Evolutionary conservation across 2,888 invertebrate species (phyloP), one percentile per base, ranked within the genome.

Genomic region (Chesias legatella): DNA sequence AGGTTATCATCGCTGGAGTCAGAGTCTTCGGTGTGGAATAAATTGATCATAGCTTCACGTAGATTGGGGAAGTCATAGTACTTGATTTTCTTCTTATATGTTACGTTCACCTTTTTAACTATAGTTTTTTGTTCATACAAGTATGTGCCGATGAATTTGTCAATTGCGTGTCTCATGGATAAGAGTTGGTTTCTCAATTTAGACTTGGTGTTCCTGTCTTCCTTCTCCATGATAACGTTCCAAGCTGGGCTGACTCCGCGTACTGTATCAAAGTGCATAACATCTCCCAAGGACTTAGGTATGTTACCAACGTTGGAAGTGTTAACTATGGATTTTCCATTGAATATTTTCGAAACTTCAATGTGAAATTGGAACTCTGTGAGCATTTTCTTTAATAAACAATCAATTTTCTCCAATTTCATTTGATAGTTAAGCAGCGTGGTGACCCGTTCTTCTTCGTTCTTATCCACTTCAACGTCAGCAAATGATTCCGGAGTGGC

Each of bases 331-430:
- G 80, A 68, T 8, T 65, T 69, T 7, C 59, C 62, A 1, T 71
- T 65, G 20, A 86, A 85, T 0, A 86, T 58, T 60, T 84, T 86
- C 0, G 86, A 82, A 0, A 86, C 79, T 48, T 86, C 80, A 43
- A 86, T 80, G 35, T 85, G 84, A 31, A 84, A 88, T 39, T 79
- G 73, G 38, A 86, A 84, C 29, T 88, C 84, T 0, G 67, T 51
- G 0, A 88, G 54, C 10, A 88, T 28, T 21, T 82, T 78, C 40
- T 79, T 79, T 0, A 86, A 50, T 0, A 78, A 49, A 24, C 51
- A 48, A 25, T 84, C 82, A 8, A 82, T 53, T 43, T 80, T 80
- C 29, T 83, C 79, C 3, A 88, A 58, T 38, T 74, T 77, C 39
- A 63, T 63, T 52, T 83, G 78, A 46, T 84, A 88, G 30, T 71